phyloP scores from a whole-genome alignment of 2,797 vertebrate genomes.

The Echiichthys vipera region DNA sequence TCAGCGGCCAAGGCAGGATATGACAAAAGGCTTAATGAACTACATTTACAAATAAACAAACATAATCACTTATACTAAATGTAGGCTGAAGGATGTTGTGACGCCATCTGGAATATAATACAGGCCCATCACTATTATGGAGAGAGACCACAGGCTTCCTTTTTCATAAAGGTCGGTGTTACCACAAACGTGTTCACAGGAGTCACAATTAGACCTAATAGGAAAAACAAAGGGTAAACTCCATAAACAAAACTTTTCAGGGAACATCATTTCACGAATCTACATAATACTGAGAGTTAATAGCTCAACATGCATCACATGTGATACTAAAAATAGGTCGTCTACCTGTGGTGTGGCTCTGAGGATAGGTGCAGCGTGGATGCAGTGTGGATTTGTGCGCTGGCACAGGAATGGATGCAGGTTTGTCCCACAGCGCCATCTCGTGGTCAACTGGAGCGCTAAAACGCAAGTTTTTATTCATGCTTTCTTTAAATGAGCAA shows the following conservation, averaged over 20 bases:
- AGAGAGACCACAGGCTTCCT: not conserved
- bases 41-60: not conserved
- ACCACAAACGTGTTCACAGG: not conserved
- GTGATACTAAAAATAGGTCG: not conserved
- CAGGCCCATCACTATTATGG: not conserved
- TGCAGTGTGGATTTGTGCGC: not conserved
- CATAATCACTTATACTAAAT: not conserved
- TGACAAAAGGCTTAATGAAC: not conserved
- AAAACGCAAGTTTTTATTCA: not conserved
- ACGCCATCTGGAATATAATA: not conserved
- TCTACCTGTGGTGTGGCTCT: not conserved
- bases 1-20: not conserved
- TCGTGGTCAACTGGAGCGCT: not conserved
- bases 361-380: not conserved
- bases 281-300: no score
- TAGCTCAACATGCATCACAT: not conserved
- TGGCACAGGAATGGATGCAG: not conserved
- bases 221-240: no score
- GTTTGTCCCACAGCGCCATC: conserved; percentile 33
- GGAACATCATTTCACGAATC: not conserved
- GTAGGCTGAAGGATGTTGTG: not conserved
- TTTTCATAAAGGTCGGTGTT: not conserved
- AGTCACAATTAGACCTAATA: no score
- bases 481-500: not conserved
- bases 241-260: not conserved